A percentile compares a stretch with the other conserved stretches of the same genome.
phyloP scores from a whole-genome alignment of 2,888 invertebrate species.

The Cordilura impudica region DNA sequence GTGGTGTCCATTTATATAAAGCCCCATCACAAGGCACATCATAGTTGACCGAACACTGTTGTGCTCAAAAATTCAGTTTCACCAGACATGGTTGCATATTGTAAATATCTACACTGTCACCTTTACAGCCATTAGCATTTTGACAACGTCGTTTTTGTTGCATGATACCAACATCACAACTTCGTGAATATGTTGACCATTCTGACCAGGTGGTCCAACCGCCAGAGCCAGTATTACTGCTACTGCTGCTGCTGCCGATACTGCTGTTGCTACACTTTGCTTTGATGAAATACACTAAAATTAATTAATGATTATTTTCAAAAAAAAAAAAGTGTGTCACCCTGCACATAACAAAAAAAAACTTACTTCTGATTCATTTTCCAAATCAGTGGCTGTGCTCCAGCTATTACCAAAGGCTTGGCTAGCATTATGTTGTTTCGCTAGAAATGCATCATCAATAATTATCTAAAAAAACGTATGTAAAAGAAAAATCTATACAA shows the following conservation, averaged over 20 bases:
- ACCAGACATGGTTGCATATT: slow-evolving; percentile 95
- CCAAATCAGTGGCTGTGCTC: slow-evolving; percentile 77
- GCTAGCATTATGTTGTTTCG: slow-evolving; percentile 76
- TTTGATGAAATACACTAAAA: slow-evolving; percentile 70
- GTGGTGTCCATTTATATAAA: slow-evolving; percentile 90
- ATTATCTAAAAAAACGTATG: too few relatives aligned
- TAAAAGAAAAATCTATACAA: too few relatives aligned
- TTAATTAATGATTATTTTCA: slow-evolving; percentile 60
- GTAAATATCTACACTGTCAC: slow-evolving; percentile 91
- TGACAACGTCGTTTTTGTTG: slow-evolving; percentile 91
- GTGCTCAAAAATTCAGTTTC: slow-evolving; percentile 88
- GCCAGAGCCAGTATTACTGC: slow-evolving; percentile 68
- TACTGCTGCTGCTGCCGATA: slow-evolving; percentile 52
- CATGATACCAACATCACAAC: slow-evolving; percentile 94
- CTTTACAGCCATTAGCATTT: slow-evolving; percentile 86
- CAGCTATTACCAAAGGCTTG: slow-evolving; percentile 77
- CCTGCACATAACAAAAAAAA: background rate
- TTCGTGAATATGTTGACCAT: slow-evolving; percentile 94
- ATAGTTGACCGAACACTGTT: slow-evolving; percentile 93
- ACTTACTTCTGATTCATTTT: slow-evolving; percentile 77
- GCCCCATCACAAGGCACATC: slow-evolving; percentile 89
- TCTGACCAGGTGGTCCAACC: slow-evolving; percentile 92
- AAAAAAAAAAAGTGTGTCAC: too few relatives aligned
- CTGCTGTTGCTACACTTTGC: slow-evolving; percentile 70
- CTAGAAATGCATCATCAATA: slow-evolving; percentile 70